Evolutionary conservation across 2,797 vertebrate species (phyloP).

Genomic region (Lacerta agilis): DNA sequence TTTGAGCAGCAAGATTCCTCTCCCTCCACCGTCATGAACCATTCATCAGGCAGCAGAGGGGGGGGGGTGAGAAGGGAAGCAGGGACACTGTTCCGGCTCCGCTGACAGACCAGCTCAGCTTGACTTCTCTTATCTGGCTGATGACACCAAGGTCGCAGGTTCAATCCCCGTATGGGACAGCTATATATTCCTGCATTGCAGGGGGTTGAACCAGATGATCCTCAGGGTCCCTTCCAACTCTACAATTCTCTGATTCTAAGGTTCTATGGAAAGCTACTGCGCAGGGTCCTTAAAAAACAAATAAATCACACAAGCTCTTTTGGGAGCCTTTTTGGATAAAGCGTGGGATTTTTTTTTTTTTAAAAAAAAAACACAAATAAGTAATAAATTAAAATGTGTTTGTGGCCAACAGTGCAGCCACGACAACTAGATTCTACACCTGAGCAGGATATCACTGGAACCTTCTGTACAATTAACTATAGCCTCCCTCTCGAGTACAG

Average conservation of each 20-base stretch:
- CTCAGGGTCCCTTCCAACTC: too few relatives aligned
- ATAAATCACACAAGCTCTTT: background rate
- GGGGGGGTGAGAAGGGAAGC: background rate
- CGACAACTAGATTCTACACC: too few relatives aligned
- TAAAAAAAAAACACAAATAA: background rate
- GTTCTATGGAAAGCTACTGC: too few relatives aligned
- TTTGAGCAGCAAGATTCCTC: background rate
- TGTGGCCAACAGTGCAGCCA: too few relatives aligned
- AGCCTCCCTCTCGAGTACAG: too few relatives aligned
- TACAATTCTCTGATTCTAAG: too few relatives aligned
- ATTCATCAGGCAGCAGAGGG: background rate
- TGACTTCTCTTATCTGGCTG: background rate
- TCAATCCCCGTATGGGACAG: too few relatives aligned
- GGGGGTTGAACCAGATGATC: too few relatives aligned
- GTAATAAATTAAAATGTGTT: background rate
- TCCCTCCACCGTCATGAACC: background rate
- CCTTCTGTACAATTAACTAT: too few relatives aligned
- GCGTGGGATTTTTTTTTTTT: background rate
- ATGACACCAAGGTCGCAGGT: too few relatives aligned
- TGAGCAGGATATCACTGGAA: too few relatives aligned
- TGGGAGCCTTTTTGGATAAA: background rate
- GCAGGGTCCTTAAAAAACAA: background rate
- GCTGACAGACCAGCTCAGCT: background rate
- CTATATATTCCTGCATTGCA: too few relatives aligned
- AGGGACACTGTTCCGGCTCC: background rate